Percentiles rank a stretch among this genome's conserved stretches.
Conservation (phyloP, 1,140 invertebrate genomes). For the Drosophila kohkoa region DNA sequence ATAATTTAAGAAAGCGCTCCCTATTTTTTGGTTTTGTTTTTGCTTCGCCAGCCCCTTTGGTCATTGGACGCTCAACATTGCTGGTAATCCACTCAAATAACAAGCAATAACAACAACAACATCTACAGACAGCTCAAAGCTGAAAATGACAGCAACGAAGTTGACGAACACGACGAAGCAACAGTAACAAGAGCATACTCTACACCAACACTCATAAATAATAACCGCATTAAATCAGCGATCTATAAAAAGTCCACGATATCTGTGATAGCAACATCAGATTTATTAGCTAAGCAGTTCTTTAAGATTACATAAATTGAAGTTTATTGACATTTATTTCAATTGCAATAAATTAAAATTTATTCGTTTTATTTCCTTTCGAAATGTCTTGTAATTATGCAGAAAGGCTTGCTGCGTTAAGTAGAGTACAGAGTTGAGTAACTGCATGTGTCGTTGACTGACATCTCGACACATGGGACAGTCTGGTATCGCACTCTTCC, state of each 20-base stretch:
- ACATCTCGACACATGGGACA: slow-evolving; percentile 55
- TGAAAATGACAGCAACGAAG: slow-evolving; percentile 48
- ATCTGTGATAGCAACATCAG: not conserved
- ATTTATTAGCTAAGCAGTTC: too few relatives aligned
- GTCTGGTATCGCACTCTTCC: slow-evolving; percentile 53
- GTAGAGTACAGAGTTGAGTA: slow-evolving; percentile 39
- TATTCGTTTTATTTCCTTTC: too few relatives aligned
- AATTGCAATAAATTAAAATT: not conserved
- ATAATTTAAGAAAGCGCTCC: slow-evolving; percentile 69
- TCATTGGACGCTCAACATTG: slow-evolving; percentile 60
- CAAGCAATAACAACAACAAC: slow-evolving; percentile 52
- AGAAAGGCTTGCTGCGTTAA: not conserved
- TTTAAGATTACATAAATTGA: too few relatives aligned
- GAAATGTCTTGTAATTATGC: not conserved
- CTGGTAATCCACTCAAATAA: slow-evolving; percentile 74
- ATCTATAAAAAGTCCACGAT: not conserved
- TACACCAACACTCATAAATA: slow-evolving; percentile 19
- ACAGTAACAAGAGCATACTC: slow-evolving; percentile 46
- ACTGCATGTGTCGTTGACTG: slow-evolving; percentile 50
- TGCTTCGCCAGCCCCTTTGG: slow-evolving; percentile 47
- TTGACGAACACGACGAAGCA: slow-evolving; percentile 36
- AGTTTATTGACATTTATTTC: too few relatives aligned
- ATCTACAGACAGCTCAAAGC: slow-evolving; percentile 41
- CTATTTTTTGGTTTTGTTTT: slow-evolving; percentile 12
- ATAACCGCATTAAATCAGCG: not conserved